These are phyloP conservation scores for Cosmia trapezina DNA, from an alignment of 2,888 invertebrate species.

Conservation along the genomic window DNA sequence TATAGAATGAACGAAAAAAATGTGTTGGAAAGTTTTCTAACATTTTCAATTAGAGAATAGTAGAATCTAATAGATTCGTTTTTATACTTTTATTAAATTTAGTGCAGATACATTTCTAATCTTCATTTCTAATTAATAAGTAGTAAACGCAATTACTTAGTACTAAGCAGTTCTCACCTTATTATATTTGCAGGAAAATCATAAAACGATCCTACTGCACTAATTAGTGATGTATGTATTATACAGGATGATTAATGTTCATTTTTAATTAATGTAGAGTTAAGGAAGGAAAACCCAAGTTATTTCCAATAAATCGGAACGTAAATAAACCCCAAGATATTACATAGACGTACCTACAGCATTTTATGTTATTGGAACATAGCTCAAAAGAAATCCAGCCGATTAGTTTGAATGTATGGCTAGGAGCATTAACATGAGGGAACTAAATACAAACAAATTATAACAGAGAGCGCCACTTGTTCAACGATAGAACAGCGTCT, in stretches of 20 bases:
- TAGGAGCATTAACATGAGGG: not conserved
- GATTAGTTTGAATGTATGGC: not conserved
- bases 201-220: not conserved
- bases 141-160: not conserved
- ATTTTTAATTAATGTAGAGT: conserved; percentile 20
- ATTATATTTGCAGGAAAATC: conserved; percentile 5
- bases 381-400: not conserved
- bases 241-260: conserved; percentile 4
- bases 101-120: not conserved
- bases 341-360: not conserved
- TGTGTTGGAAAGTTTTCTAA: conserved; percentile 18
- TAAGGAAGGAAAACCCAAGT: conserved; percentile 51
- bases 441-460: conserved; percentile 1
- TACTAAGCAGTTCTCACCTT: not conserved
- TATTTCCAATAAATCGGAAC: conserved; percentile 43
- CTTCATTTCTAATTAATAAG: not conserved
- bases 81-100: not conserved
- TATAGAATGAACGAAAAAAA: conserved; percentile 24
- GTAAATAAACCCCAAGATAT: conserved; percentile 18
- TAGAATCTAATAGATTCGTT: not conserved
- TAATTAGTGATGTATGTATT: conserved; percentile 23
- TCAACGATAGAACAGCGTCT: not conserved
- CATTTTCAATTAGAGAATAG: no score
- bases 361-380: not conserved
- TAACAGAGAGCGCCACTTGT: conserved; percentile 9